Evolutionary conservation across 2,888 invertebrate species (phyloP), one percentile per base, ranked within the genome.

Genomic region (Nomada ferruginata): DNA sequence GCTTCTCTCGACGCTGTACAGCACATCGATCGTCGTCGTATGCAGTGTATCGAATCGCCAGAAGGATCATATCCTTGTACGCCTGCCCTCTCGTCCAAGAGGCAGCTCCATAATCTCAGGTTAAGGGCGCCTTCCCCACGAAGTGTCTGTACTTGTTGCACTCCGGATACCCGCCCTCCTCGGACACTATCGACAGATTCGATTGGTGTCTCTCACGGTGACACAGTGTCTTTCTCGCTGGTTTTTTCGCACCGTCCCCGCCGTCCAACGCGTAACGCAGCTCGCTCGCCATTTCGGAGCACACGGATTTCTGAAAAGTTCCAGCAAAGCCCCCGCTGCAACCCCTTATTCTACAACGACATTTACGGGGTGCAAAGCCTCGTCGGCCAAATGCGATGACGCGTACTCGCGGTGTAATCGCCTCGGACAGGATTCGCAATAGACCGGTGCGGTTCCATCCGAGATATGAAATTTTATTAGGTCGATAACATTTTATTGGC

Each of bases 261-360:
- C 96, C 96, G 92, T 96, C 96, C 90, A 97, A 93, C 82, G 96
- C 96, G 88, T 96, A 96, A 86, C 96, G 95, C 87, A 96, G 94
- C 93, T 97, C 97, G 81, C 96, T 95, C 82, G 96, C 96, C 96
- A 97, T 96, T 94, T 96, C 96, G 89, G 96, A 95, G 94, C 96
- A 96, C 89, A 96, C 94, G 76, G 96, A 96, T 83, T 96, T 96
- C 96, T 97, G 95, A 13, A 83, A 94, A 83, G 72, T 78, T 76
- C 47, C 66, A 64, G 29, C 60, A 73, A 86, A 85, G n/a, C n/a
- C 63, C 63, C 68, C 60, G 64, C 75, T 84, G 73, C 70, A 68
- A 63, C 23, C 44, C 23, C 52, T 61, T 64, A 59, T 61, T 76
- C 36, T 18, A 61, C 59, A 11, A 52, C 29, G 29, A 5, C 42